Base-by-base conservation (phyloP, 2,113 vertebrate genomes). In the Okapia johnstoni region DNA sequence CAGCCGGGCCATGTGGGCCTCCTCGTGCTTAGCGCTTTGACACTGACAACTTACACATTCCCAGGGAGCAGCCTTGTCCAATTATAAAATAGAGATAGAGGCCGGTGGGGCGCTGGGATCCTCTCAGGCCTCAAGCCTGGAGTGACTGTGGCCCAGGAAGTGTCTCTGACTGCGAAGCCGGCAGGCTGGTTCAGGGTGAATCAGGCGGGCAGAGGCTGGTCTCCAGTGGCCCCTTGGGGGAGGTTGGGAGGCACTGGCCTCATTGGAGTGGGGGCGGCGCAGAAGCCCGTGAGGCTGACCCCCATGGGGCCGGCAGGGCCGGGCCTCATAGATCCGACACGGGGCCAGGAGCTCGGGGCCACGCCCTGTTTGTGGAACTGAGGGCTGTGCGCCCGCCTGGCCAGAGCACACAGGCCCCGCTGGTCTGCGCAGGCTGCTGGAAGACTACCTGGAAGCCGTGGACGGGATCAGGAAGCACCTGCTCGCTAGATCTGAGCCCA, bases 381-480 rank as follows among this genome's bases (percentile, higher is more conserved):
- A 5, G 61, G 63, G n/a, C 30, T 0, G 11, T 16, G 40, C 1
- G 0, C 60, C 40, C 4, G 0, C 46, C 8, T 2, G 9, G 30
- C 3, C 4, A 0, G 52, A 5, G 36, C 88, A 15, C 7, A 21
- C 25, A 0, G 14, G 77, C 50, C n/a, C 40, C 1, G 26, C 77
- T 15, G 43, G 4, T 60, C 7, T 84, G 80, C 21, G 12, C 97
- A 99, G 99, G 60, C 97, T 99, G 7, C 96, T 99, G 96, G 99
- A 99, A 58, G 99, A 99, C 96, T 99, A 99, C 61, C 88, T 99
- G 54, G 98, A 98, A 96, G 99, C 99, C 54, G 96, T 99, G 14
- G 99, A 99, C 89, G 99, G 99, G 0, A 97, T 99, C n/a, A 99
- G 99, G 97, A 99, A 98, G 96, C 99, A 99, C 97, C 98, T 99